phyloP scores from a whole-genome alignment of 2,888 invertebrate species.

The Dasypolia templi region DNA sequence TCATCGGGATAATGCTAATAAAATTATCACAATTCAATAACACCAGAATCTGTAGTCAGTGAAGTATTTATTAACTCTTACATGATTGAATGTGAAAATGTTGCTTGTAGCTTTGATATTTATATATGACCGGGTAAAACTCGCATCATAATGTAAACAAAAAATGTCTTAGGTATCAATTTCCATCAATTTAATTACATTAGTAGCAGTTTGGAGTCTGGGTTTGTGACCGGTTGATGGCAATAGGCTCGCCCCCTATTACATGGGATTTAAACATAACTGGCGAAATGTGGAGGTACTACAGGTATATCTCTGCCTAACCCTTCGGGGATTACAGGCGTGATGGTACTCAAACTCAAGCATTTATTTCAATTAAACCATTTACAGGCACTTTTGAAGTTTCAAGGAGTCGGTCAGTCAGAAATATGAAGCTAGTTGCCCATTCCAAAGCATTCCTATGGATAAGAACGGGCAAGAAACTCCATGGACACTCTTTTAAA shows the following conservation, averaged over 20 bases:
- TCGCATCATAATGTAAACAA: not conserved
- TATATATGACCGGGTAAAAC: not conserved
- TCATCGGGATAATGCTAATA: constrained; percentile 7
- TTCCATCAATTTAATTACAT: not conserved
- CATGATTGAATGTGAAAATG: not conserved
- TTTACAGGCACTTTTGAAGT: too few species aligned
- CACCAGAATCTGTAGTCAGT: not conserved
- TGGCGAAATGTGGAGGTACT: not conserved
- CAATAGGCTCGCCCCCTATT: not conserved
- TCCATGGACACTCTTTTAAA: too few species aligned
- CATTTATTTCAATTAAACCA: too few species aligned
- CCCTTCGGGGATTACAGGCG: too few species aligned
- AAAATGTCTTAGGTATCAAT: not conserved
- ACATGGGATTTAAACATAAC: not conserved
- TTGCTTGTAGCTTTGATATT: too few species aligned
- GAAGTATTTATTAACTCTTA: not conserved
- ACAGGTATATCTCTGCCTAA: not conserved
- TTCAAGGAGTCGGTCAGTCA: too few species aligned
- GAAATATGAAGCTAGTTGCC: too few species aligned
- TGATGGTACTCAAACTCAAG: too few species aligned
- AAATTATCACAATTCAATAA: constrained; percentile 21
- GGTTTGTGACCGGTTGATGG: not conserved
- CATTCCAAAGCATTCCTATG: too few species aligned
- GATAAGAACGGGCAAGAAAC: too few species aligned
- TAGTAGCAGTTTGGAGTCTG: not conserved